A percentile compares a stretch with the other conserved stretches of the same genome.
phyloP scores from a whole-genome alignment of 2,797 vertebrate species.

The Adelosebastes latens region DNA sequence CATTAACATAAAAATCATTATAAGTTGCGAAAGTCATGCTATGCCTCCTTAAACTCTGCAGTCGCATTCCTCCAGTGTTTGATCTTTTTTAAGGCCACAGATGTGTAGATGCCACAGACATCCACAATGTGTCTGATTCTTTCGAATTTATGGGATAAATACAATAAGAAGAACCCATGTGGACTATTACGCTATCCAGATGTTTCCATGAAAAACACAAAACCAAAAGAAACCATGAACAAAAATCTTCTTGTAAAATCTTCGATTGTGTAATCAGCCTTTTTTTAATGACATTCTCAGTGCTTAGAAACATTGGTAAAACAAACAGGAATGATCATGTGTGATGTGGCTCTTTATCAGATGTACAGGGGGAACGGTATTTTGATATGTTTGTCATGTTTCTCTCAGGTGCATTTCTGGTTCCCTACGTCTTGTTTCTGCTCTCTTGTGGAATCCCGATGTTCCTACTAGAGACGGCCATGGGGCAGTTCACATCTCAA shows the following conservation, averaged over 20 bases:
- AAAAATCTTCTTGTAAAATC: background rate
- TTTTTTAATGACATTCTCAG: background rate
- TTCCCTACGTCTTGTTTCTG: slow-evolving; percentile 79
- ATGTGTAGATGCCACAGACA: background rate
- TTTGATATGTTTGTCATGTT: background rate
- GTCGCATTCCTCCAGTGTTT: background rate
- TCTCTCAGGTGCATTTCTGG: slow-evolving; percentile 74
- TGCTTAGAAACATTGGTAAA: background rate
- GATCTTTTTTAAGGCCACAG: background rate
- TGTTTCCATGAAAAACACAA: background rate
- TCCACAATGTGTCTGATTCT: background rate
- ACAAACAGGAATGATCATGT: background rate
- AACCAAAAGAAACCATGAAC: background rate
- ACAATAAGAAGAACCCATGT: background rate
- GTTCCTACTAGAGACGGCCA: slow-evolving; percentile 79
- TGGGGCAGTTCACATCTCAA: slow-evolving; percentile 81
- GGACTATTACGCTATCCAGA: background rate
- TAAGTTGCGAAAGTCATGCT: background rate
- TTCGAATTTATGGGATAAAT: background rate
- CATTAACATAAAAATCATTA: background rate
- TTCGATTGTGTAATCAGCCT: too few relatives aligned
- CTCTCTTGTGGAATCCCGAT: slow-evolving; percentile 77
- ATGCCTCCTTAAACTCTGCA: background rate
- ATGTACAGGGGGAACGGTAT: background rate
- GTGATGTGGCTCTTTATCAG: background rate